Evolutionary conservation across 2,888 invertebrate genomes (phyloP), one percentile per base, ranked within the genome.

Genomic region (Stratiomys singularior): DNA sequence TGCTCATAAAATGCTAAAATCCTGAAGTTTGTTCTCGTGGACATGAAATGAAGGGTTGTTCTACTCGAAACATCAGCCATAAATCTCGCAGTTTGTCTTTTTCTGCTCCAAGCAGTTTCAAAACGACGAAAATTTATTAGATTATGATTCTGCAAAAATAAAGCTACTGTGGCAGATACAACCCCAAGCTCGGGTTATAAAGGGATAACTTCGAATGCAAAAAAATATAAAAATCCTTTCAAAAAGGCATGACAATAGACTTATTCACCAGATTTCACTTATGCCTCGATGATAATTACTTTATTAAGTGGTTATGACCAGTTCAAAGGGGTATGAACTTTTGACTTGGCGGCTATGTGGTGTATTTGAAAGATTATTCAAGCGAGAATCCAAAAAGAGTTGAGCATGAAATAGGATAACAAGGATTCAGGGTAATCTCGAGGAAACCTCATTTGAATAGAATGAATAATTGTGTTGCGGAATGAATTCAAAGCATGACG

Each of bases 111-210:
- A 79, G 78, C 79, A 78, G 77, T 76, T 66, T 27, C 23, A 13
- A 27, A 78, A 63, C 77, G 77, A 77, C 76, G 77, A 63, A 79
- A 79, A 79, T 79, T 79, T 79, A 79, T 79, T 76, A 77, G 76
- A 77, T 76, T 76, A 52, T 52, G 37, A 72, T 7, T 72, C n/a
- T 37, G 74, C 72, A 74, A 77, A 79, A 79, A 77, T 66, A 72
- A 27, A 9, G 27, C 47, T 23, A 72, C 69, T 74, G 60, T 56
- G 66, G 71, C 44, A 76, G 71, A 56, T 28, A 44, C 64, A 69
- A 23, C 27, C 27, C 11, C 11, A n/a, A n/a, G 30, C 30, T 25
- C 25, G 44, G 25, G 27, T 25, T 25, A 23, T 1, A 63, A 46
- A n/a, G 76, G 76, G 30, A 4, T 13, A 18, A 66, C 1, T 47